These are phyloP conservation scores for Lepus americanus DNA, from an alignment of 2,113 vertebrate genomes.

Conservation along the genomic window DNA sequence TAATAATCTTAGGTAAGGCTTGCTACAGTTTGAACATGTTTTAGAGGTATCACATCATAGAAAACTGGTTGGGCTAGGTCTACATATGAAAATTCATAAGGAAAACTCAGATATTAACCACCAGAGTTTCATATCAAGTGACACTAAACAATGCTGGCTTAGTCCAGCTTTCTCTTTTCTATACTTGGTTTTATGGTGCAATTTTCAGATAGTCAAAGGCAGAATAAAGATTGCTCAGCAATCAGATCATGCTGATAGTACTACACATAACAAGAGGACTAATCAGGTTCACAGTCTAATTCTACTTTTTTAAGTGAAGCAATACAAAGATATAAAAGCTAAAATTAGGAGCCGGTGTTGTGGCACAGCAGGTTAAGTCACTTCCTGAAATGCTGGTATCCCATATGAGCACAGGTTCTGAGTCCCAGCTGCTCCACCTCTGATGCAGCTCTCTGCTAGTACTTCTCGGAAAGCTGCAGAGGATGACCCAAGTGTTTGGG, in stretches of 20 bases:
- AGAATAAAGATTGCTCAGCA: constrained; percentile 33
- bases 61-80: constrained; percentile 63
- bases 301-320: constrained; percentile 53
- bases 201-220: constrained; percentile 42
- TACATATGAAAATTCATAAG: constrained; percentile 30
- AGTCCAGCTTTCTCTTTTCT: constrained; percentile 48
- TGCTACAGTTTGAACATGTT: constrained; percentile 42
- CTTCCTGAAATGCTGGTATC: neutral
- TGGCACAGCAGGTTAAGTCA: neutral
- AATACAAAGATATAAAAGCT: constrained; percentile 39
- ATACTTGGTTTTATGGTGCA: constrained; percentile 1
- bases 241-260: neutral
- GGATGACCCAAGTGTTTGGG: too few species aligned
- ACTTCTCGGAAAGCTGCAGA: too few species aligned
- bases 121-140: constrained; percentile 24
- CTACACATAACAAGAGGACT: neutral
- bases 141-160: constrained; percentile 52
- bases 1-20: constrained; percentile 43
- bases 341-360: neutral
- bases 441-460: too few species aligned
- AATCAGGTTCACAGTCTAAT: constrained; percentile 32
- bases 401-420: too few species aligned
- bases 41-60: constrained; percentile 55
- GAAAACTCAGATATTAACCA: constrained; percentile 62
- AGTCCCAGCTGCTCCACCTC: too few species aligned